Evolutionary conservation across 2,888 invertebrate genomes (phyloP).

Genomic region (Papilio protenor): DNA sequence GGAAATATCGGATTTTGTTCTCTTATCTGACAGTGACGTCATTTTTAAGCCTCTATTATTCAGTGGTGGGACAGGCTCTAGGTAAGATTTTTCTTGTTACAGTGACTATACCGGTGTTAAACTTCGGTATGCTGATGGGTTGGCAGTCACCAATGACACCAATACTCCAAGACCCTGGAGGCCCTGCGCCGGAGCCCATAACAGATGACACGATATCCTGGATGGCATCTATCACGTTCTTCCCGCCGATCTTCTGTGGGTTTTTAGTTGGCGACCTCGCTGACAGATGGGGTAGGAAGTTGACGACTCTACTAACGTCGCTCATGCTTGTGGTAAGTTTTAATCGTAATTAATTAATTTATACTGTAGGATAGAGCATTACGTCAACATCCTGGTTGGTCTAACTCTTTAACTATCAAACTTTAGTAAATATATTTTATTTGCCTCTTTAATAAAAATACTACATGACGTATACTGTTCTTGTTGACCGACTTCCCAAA

Average conservation of each 20-base stretch:
- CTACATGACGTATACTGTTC: no score
- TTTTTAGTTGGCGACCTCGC: constrained; percentile 82
- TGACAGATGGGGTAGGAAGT: constrained; percentile 82
- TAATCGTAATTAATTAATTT: constrained; percentile 1
- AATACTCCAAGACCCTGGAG: constrained; percentile 72
- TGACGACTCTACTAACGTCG: constrained; percentile 79
- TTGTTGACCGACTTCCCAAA: no score
- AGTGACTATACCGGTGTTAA: constrained; percentile 83
- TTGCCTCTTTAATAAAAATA: no score
- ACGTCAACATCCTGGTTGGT: no score
- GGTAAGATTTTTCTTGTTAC: constrained; percentile 42
- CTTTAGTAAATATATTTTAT: no score
- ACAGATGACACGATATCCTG: constrained; percentile 81
- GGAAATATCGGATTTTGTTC: no score
- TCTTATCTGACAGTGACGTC: no score
- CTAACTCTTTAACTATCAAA: no score
- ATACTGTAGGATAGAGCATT: no score
- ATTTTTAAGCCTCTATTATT: no score
- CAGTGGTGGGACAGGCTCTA: no score
- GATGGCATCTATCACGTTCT: constrained; percentile 83
- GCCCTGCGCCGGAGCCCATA: constrained; percentile 79
- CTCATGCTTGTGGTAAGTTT: constrained; percentile 81
- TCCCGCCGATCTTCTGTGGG: constrained; percentile 83
- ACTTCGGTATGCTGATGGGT: constrained; percentile 83
- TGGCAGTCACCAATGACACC: constrained; percentile 85